These are phyloP conservation scores for Tetragnatha versicolor DNA, from an alignment of 1,140 invertebrate genomes.

Conservation along the genomic window DNA sequence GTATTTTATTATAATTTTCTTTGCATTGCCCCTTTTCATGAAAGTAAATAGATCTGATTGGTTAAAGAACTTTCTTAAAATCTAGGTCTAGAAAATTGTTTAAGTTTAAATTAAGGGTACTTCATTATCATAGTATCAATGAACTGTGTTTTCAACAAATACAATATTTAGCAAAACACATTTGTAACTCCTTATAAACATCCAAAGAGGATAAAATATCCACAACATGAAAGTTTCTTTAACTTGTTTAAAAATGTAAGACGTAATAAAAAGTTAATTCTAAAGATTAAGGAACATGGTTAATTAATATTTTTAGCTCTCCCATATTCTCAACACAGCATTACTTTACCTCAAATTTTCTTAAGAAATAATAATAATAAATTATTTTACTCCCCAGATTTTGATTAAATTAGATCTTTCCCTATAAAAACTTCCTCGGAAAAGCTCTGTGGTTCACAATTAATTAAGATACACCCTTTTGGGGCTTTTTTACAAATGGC, in stretches of 20 bases:
- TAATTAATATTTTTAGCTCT: constrained; percentile 39
- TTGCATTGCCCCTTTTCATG: too few species aligned
- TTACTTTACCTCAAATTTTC: too few species aligned
- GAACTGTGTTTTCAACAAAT: too few species aligned
- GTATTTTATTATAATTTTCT: too few species aligned
- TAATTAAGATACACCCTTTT: constrained; percentile 6
- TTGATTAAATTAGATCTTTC: constrained; percentile 9
- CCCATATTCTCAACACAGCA: background rate
- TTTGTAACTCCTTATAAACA: background rate
- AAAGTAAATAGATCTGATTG: too few species aligned
- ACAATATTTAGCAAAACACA: too few species aligned
- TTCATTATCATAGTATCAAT: too few species aligned
- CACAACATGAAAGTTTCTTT: background rate
- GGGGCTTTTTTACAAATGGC: constrained; percentile 1
- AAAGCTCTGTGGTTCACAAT: background rate
- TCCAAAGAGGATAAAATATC: background rate
- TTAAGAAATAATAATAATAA: constrained; percentile 1
- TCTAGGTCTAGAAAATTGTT: too few species aligned
- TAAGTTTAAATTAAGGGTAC: too few species aligned
- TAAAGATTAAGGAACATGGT: constrained; percentile 3
- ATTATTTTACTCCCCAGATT: background rate
- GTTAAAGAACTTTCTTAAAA: too few species aligned
- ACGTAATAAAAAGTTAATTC: background rate
- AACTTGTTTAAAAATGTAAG: background rate
- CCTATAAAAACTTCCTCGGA: background rate